Base-by-base conservation (phyloP, 2,888 invertebrate genomes). In the Apodemia duryi region DNA sequence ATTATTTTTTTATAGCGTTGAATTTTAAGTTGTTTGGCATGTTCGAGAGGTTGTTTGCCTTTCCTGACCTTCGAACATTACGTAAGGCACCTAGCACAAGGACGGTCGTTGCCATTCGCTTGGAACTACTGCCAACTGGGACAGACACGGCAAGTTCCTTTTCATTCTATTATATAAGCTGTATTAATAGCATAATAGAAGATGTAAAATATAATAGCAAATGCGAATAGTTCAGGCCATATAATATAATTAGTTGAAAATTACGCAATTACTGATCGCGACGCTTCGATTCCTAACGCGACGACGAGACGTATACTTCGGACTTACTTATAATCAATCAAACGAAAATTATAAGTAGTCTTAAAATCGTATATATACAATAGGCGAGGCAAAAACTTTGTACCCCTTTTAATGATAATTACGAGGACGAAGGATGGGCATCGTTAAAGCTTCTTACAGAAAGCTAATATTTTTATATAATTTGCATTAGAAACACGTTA, bases 1-100 rank as follows among this genome's bases (percentile, higher is more conserved):
- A 54, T 54, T 3, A 54, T 6, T 29, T 11, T 57, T 13, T 57
- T 11, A 57, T 32, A 29, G 32, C 10, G 29, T 57, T 57, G 54
- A 57, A 57, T 57, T 57, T 57, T 57, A 57, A 57, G 29, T 32
- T 11, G 54, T 57, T 57, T 57, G 54, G 54, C 64, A 65, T 62
- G 65, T 63, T 67, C 43, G 46, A 6, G 35, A 63, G 61, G 68
- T 64, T 73, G 71, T 69, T 73, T 67, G 72, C 68, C 73, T 70
- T 66, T 72, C 69, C 67, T 76, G 78, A 78, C 77, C 78, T 77
- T 78, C 74, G 71, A 43, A 32, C 62, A 75, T 77, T 74, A 71
- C 75, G 77, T 70, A 68, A 68, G 63, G 70, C 67, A 70, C 72
- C 70, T 63, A 67, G 70, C 69, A 73, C 75, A 76, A 76, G 76